These are phyloP conservation scores for Lophius piscatorius DNA, from an alignment of 2,113 vertebrate species.

Conservation along the genomic window DNA sequence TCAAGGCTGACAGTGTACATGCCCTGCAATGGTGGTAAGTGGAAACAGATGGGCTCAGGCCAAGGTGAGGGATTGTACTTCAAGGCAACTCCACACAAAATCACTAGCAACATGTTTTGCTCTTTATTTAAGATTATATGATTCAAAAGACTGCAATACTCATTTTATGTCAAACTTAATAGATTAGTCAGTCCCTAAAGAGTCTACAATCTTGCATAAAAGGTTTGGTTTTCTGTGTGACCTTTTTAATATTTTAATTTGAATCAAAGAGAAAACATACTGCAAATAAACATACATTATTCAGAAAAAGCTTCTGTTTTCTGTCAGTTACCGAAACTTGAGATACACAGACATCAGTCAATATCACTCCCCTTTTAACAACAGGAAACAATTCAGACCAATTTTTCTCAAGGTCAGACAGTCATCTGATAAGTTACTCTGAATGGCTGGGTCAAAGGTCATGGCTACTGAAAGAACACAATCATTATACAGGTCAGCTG, in stretches of 20 bases:
- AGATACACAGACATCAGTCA: constrained; percentile 73
- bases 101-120: constrained; percentile 32
- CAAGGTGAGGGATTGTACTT: constrained; percentile 71
- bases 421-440: constrained; percentile 85
- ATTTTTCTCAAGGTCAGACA: constrained; percentile 88
- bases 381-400: constrained; percentile 88
- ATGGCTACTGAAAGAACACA: constrained; percentile 80
- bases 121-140: constrained; percentile 17
- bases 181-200: too few species aligned
- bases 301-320: constrained; percentile 8
- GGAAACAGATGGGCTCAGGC: constrained; percentile 78
- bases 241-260: neutral
- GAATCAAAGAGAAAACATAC: constrained; percentile 9
- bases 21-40: constrained; percentile 73
- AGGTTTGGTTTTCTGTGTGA: neutral
- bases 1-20: constrained; percentile 79
- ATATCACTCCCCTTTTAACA: constrained; percentile 81
- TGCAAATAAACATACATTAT: constrained; percentile 14
- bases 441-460: constrained; percentile 80
- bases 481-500: constrained; percentile 66
- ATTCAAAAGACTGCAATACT: too few species aligned
- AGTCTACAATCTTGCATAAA: neutral
- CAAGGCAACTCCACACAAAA: constrained; percentile 53
- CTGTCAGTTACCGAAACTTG: constrained; percentile 22
- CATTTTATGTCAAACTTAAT: too few species aligned